Conservation (phyloP, 2,797 vertebrate genomes). For the Onychomys arenicola region DNA sequence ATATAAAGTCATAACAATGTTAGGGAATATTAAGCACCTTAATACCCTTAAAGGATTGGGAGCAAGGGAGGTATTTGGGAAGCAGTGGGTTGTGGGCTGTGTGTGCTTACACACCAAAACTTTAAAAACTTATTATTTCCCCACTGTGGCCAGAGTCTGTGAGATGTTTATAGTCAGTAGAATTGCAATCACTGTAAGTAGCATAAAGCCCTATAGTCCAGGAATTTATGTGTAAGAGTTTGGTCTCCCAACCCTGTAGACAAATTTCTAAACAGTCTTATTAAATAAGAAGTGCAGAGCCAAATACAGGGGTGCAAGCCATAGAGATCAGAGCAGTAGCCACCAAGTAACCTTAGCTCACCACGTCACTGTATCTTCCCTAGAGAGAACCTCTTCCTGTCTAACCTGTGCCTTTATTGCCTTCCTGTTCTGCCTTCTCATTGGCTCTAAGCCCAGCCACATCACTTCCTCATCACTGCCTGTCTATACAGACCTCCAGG, state of each 20-base stretch:
- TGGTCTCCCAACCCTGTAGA: not conserved
- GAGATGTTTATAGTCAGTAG: constrained; percentile 17
- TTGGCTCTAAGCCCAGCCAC: no score
- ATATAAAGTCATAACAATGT: not conserved
- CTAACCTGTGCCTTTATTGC: no score
- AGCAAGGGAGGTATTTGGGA: constrained; percentile 1
- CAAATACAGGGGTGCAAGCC: no score
- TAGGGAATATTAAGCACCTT: constrained; percentile 24
- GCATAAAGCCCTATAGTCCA: not conserved
- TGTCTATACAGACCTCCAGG: no score
- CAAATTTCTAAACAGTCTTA: no score
- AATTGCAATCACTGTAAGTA: not conserved
- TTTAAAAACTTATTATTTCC: constrained; percentile 21
- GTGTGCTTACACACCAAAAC: not conserved
- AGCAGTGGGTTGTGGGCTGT: not conserved
- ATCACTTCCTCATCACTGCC: no score
- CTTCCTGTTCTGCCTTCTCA: no score
- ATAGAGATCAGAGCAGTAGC: no score
- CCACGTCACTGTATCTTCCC: no score
- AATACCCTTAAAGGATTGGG: not conserved
- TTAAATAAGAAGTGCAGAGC: no score
- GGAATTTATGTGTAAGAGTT: not conserved
- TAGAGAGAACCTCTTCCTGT: no score
- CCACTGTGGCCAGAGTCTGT: not conserved
- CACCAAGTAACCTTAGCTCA: no score